These are phyloP conservation scores for Cardinalis cardinalis DNA, from an alignment of 2,113 vertebrate species.

Conservation along the genomic window DNA sequence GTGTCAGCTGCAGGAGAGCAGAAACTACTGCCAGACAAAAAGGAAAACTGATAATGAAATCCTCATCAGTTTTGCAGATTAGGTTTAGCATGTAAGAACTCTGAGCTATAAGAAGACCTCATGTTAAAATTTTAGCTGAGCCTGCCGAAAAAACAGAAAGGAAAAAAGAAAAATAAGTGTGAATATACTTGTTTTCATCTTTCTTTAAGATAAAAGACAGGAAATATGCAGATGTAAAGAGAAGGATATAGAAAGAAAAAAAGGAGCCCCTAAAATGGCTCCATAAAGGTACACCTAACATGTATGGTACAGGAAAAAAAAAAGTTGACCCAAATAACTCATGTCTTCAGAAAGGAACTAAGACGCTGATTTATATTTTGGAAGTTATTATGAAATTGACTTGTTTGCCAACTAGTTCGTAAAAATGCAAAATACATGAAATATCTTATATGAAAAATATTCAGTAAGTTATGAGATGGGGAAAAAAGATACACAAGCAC, in stretches of 20 bases:
- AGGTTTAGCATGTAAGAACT: background rate
- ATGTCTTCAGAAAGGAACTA: background rate
- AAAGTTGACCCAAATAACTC: background rate
- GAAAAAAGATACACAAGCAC: background rate
- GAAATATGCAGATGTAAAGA: slow-evolving; percentile 17
- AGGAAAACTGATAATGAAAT: background rate
- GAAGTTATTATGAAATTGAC: background rate
- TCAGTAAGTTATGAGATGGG: background rate
- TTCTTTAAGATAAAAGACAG: background rate
- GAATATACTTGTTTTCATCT: slow-evolving; percentile 14
- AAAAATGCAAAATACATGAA: background rate
- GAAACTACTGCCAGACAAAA: background rate
- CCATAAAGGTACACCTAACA: background rate
- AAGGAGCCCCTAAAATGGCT: background rate
- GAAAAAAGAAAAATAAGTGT: background rate
- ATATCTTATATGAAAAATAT: background rate
- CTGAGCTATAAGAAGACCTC: background rate
- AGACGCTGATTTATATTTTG: background rate
- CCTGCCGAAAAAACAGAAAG: background rate
- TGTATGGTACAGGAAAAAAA: background rate
- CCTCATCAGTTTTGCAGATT: background rate
- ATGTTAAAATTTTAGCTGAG: background rate
- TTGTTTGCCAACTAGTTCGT: background rate
- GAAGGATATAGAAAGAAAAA: background rate
- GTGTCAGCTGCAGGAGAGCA: background rate